Evolutionary conservation across 1,140 invertebrate species (phyloP).

Genomic region (Meloidogyne floridensis): DNA sequence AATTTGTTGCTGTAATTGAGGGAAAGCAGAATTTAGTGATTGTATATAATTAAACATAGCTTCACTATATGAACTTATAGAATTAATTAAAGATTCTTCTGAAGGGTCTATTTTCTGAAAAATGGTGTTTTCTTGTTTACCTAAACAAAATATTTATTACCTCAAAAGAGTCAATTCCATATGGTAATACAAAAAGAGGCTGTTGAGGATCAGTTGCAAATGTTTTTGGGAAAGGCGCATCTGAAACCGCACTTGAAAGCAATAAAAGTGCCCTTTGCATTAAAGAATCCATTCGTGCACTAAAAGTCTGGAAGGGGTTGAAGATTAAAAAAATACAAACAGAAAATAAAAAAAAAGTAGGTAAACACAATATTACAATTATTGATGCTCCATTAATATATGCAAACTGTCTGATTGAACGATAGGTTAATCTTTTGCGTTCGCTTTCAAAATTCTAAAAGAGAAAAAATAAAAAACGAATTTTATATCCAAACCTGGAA

Average conservation of each 20-base stretch:
- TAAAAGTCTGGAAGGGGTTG: conserved; percentile 13
- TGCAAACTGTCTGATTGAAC: conserved; percentile 38
- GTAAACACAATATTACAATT: conserved; percentile 3
- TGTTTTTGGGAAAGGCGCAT: not conserved
- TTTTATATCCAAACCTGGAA: conserved; percentile 28
- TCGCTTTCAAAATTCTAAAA: conserved; percentile 41
- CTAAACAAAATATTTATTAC: not conserved
- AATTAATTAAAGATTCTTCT: not conserved
- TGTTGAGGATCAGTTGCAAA: conserved; percentile 19
- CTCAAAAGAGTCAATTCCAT: conserved; percentile 28
- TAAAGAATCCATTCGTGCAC: conserved; percentile 24
- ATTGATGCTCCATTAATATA: conserved; percentile 40
- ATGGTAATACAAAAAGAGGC: conserved; percentile 26
- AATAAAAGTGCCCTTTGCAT: not conserved
- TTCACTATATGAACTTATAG: conserved; percentile 24
- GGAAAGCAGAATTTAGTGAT: conserved; percentile 14
- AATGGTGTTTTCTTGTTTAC: not conserved
- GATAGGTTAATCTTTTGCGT: conserved; percentile 30
- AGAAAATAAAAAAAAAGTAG: not conserved
- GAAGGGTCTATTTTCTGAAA: conserved; percentile 23
- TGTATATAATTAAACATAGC: conserved; percentile 21
- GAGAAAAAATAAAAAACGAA: not conserved
- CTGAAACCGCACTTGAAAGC: not conserved
- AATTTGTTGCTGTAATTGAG: conserved; percentile 3
- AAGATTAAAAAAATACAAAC: not conserved